Percentiles rank a stretch among this genome's conserved stretches.
phyloP scores from a whole-genome alignment of 2,113 vertebrate genomes.

The Xiphias gladius region DNA sequence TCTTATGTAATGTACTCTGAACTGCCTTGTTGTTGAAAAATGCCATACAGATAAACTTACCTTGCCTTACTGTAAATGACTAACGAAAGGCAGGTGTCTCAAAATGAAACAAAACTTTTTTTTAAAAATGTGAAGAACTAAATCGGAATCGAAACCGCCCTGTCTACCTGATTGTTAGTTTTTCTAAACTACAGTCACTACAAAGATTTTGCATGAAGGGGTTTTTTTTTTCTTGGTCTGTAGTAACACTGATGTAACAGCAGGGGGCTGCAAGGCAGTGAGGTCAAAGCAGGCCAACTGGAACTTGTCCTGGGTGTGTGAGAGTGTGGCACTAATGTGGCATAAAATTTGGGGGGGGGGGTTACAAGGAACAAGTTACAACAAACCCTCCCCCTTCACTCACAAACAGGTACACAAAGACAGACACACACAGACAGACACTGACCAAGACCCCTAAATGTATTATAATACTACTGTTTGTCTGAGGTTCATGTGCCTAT shows the following conservation, averaged over 20 bases:
- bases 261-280: slow-evolving; percentile 67
- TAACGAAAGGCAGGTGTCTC: background rate
- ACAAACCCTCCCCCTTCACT: slow-evolving; percentile 2
- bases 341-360: slow-evolving; percentile 1
- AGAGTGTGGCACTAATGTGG: slow-evolving; percentile 18
- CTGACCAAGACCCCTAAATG: background rate
- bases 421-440: background rate
- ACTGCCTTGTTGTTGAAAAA: background rate
- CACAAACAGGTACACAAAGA: background rate
- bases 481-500: background rate
- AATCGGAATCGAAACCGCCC: background rate
- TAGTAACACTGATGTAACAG: slow-evolving; percentile 62
- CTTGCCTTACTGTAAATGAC: background rate
- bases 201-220: background rate
- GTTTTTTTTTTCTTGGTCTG: slow-evolving; percentile 28
- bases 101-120: background rate
- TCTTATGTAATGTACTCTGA: too few relatives aligned
- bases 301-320: slow-evolving; percentile 30
- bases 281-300: slow-evolving; percentile 42
- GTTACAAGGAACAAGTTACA: slow-evolving; percentile 10
- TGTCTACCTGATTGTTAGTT: background rate
- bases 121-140: background rate
- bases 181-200: background rate
- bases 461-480: background rate
- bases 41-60: background rate